Base-by-base conservation (phyloP, 2,113 vertebrate genomes). In the Muntiacus reevesi region DNA sequence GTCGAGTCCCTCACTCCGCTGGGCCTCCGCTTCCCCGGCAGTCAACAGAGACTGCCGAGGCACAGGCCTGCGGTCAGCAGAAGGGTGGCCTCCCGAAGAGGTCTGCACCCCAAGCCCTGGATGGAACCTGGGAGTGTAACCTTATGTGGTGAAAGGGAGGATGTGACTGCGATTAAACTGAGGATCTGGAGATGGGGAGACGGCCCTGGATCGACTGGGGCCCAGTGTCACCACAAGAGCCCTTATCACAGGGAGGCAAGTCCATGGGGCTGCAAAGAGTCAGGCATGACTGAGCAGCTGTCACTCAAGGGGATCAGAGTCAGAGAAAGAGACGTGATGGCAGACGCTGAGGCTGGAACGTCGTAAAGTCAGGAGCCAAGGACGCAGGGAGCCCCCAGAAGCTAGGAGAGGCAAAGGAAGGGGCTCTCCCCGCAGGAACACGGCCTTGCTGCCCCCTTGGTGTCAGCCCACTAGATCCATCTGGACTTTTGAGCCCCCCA, bases 31-130 rank as follows among this genome's bases (percentile, higher is more conserved):
- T 82, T 94, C 82, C 50, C 54, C 9, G 1, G 16, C 23, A n/a
- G 21, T 83, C 67, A 45, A 87, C 33, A 16, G 47, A 52, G 40
- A 52, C 25, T 47, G 55, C 19, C 3, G 7, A 91, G 82, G 23
- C 52, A 6, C 0, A 1, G 10, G n/a, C 71, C 76, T 43, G 9
- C 0, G 11, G 54, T 10, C 13, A 21, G 52, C 50, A n/a, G 47
- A 33, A 45, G 27, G 54, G 36, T 12, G n/a, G 45, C 10, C 19
- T 57, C 62, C n/a, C 28, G 15, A 28, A 87, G 11, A 55, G 1
- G n/a, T 7, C 52, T 4, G 3, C 2, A 3, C 30, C 50, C 40
- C 45, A 55, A 28, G 27, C 47, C 54, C 54, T 0, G 7, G 78
- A 21, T 55, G 12, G 50, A n/a, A 33, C 33, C 93, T 52, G 57